A percentile compares a stretch with the other conserved stretches of the same genome.
Evolutionary conservation across 2,888 invertebrate species (phyloP).

Genomic region (Drosophila greeni): DNA sequence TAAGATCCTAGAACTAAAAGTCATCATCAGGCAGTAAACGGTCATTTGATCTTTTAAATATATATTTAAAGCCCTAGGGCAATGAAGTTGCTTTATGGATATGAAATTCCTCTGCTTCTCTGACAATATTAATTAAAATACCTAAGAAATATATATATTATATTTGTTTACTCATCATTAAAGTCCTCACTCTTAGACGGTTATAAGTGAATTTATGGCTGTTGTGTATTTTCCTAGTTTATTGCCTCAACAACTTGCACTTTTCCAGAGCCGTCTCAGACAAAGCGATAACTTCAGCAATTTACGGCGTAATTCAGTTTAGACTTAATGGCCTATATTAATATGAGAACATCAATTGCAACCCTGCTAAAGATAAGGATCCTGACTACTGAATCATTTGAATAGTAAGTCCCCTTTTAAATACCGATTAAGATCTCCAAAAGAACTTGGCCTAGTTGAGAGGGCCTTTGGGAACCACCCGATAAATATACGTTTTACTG

Average conservation of each 20-base stretch:
- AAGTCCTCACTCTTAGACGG: neutral
- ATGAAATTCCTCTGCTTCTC: too few relatives aligned
- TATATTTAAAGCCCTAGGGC: neutral
- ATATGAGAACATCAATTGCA: neutral
- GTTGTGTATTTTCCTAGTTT: neutral
- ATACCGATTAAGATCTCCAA: neutral
- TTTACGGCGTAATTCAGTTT: constrained; percentile 11
- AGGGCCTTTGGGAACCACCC: neutral
- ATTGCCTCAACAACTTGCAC: constrained; percentile 23
- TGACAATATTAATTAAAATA: neutral
- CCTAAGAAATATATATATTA: too few relatives aligned
- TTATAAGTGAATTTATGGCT: constrained; percentile 4
- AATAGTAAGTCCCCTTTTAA: constrained; percentile 1
- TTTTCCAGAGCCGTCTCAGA: constrained; percentile 18
- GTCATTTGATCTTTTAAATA: constrained; percentile 7
- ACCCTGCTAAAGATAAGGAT: neutral
- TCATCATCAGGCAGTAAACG: constrained; percentile 24
- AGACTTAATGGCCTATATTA: neutral
- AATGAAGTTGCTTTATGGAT: too few relatives aligned
- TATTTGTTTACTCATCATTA: neutral
- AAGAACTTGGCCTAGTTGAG: neutral
- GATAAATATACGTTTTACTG: constrained; percentile 23
- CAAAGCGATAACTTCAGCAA: constrained; percentile 10
- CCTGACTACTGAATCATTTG: constrained; percentile 5
- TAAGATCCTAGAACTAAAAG: neutral